A percentile compares a stretch with the other conserved stretches of the same genome.
These are phyloP conservation scores for Pterocles burchelli DNA, from an alignment of 2,113 vertebrate genomes.

Conservation along the genomic window DNA sequence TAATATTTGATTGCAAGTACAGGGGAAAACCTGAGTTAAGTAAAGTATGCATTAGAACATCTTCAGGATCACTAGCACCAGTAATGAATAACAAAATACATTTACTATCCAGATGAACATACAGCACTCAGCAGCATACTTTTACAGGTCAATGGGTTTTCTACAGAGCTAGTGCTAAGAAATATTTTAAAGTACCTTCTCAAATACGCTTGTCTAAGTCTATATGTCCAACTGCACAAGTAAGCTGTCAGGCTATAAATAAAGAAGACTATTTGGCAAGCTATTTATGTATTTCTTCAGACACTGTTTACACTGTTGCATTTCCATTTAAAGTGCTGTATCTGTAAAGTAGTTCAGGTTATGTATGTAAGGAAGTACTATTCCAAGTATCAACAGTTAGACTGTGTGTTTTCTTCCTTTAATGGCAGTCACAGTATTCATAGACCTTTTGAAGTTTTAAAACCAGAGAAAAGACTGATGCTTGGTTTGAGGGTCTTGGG, in stretches of 20 bases:
- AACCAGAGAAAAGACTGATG: background rate
- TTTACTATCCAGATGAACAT: constrained; percentile 29
- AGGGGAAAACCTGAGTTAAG: constrained; percentile 6
- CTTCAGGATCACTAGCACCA: constrained; percentile 14
- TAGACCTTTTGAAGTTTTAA: background rate
- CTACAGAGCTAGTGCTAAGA: constrained; percentile 43
- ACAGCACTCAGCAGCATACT: constrained; percentile 25
- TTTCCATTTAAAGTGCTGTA: background rate
- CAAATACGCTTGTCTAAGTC: constrained; percentile 65
- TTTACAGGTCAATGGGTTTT: constrained; percentile 74
- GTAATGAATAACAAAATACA: constrained; percentile 50
- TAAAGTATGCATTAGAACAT: constrained; percentile 45
- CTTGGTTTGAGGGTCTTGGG: background rate
- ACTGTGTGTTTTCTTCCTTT: background rate
- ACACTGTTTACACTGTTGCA: background rate
- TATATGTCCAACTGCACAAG: constrained; percentile 34
- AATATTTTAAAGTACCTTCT: constrained; percentile 68
- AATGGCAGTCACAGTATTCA: background rate
- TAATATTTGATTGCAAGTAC: constrained; percentile 5
- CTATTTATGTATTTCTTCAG: constrained; percentile 28
- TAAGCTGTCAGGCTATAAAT: constrained; percentile 35
- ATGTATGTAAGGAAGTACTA: background rate
- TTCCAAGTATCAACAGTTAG: background rate
- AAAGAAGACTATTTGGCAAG: constrained; percentile 53
- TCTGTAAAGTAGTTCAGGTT: background rate